Percentiles rank a stretch among this genome's conserved stretches.
These are phyloP conservation scores for Terrapene triunguis DNA, from an alignment of 2,113 vertebrate genomes.

Conservation along the genomic window DNA sequence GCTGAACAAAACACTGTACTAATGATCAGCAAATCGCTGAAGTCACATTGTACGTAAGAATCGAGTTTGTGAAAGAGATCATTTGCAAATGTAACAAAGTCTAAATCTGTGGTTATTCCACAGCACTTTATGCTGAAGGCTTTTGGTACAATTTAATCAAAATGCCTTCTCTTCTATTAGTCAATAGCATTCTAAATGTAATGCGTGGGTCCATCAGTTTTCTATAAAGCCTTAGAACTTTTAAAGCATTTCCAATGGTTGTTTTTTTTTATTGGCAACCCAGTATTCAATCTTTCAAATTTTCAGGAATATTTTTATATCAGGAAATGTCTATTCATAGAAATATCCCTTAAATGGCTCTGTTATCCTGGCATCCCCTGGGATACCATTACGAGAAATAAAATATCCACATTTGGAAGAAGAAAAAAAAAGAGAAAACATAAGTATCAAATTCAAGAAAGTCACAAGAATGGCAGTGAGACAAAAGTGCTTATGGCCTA, in stretches of 20 bases:
- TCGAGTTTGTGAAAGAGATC: constrained; percentile 38
- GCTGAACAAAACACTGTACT: background rate
- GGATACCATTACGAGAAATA: background rate
- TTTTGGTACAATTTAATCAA: constrained; percentile 57
- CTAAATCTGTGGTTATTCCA: constrained; percentile 50
- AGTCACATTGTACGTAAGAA: constrained; percentile 31
- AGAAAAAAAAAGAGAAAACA: background rate
- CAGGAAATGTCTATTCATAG: background rate
- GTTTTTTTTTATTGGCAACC: constrained; percentile 40
- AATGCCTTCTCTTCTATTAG: constrained; percentile 22
- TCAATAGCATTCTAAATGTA: constrained; percentile 9
- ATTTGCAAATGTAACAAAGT: constrained; percentile 47
- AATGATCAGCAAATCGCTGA: background rate
- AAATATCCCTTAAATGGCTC: background rate
- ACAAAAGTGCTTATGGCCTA: background rate
- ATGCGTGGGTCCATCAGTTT: background rate
- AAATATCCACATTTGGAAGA: background rate
- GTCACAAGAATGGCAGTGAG: background rate
- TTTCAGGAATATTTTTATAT: background rate
- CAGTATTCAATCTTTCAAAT: constrained; percentile 6
- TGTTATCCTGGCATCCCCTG: background rate
- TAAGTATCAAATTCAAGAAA: background rate
- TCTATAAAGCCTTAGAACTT: background rate
- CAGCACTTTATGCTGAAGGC: constrained; percentile 55
- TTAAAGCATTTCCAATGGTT: background rate